These are phyloP conservation scores for crab-eating macaque (Macaca fascicularis) DNA, from an alignment of 2,113 vertebrate species.

Conservation along the genomic window T2T-MFA8v1.1 NC_088378.1:121660501-121661000, in stretches of 20 bases:
- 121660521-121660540: neutral
- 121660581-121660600: neutral
- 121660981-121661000: neutral
- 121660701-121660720: neutral
- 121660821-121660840: neutral
- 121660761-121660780: neutral
- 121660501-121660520: neutral
- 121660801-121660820: neutral
- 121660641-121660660: neutral
- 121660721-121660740: neutral
- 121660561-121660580: neutral
- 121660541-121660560: neutral
- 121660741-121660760: neutral
- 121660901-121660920: neutral
- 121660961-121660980: neutral
- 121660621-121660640: neutral
- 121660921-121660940: neutral
- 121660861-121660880: neutral
- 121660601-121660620: neutral
- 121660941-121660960: neutral
- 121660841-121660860: neutral
- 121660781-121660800: neutral
- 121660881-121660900: neutral
- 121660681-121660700: neutral
- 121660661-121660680: neutral